Base-by-base conservation (phyloP, 2,113 vertebrate genomes). In the Lagopus leucura region DNA sequence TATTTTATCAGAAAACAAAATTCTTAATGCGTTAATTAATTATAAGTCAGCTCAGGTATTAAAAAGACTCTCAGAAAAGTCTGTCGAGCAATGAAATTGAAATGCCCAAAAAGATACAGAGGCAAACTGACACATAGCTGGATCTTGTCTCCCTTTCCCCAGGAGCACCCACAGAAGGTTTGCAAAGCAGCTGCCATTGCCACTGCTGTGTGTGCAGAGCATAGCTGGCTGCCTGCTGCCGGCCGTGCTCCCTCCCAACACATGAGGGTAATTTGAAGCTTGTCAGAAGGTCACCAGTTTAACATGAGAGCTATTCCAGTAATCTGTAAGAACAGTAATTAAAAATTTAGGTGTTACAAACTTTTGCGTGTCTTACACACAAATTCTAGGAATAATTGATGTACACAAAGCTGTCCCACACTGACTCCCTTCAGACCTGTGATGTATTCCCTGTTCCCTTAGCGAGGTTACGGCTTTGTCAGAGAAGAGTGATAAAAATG, bases 371-470 rank as follows among this genome's bases (percentile, higher is more conserved):
- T 86, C 25, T 86, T 77, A 30, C 0, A 3, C 52, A 32, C 38
- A 6, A 25, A 34, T 27, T 82, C 71, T 57, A 52, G 75, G 36
- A 91, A 81, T 88, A 93, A 92, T 94, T 77, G 71, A 80, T 80
- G n/a, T 82, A 80, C 60, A 85, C 69, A 86, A 79, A 52, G 4
- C 42, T 50, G 55, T 58, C 69, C 92, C 17, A 24, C 0, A 61
- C 30, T 64, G 67, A 32, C 28, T 82, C 50, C 36, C 25, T 25
- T 16, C 78, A 79, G 78, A 36, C 45, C 38, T 30, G 2, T 71
- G 81, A 63, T 8, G 1, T 67, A 50, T 55, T n/a, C 70, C 78
- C 66, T 36, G 25, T 52, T 84, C 63, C 21, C 20, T 50, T 34
- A n/a, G 71, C 47, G 50, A 91, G 84, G 60, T 75, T 82, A 89